Evolutionary conservation across 2,888 invertebrate genomes (phyloP).

Genomic region (Entomobrya multifasciata): DNA sequence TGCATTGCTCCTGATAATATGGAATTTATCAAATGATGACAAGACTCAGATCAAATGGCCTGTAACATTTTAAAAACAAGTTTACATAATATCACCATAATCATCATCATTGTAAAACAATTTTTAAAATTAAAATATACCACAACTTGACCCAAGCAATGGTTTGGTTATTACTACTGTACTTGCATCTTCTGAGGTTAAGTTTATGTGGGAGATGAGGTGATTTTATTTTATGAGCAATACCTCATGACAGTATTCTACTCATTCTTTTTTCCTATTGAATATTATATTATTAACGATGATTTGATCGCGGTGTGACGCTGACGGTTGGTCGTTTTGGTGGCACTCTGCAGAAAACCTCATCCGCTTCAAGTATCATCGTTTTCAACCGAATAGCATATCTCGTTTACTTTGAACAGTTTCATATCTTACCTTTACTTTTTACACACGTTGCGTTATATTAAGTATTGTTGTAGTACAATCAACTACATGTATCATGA

Average conservation of each 20-base stretch:
- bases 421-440: not conserved
- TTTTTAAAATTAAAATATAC: slow-evolving; percentile 22
- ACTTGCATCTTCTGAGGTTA: too few species aligned
- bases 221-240: slow-evolving; percentile 32
- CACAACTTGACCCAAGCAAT: not conserved
- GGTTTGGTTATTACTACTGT: too few species aligned
- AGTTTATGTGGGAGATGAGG: not conserved
- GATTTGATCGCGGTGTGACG: slow-evolving; percentile 38
- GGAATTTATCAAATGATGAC: slow-evolving; percentile 65
- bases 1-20: not conserved
- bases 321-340: slow-evolving; percentile 17
- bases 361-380: not conserved
- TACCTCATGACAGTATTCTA: not conserved
- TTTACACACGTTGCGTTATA: too few species aligned
- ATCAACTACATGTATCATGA: too few species aligned
- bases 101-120: not conserved
- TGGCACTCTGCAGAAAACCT: not conserved
- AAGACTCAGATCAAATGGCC: slow-evolving; percentile 62
- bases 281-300: slow-evolving; percentile 25
- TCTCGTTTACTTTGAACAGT: not conserved
- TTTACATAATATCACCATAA: slow-evolving; percentile 33
- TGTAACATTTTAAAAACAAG: slow-evolving; percentile 66
- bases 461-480: too few species aligned
- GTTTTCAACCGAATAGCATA: not conserved
- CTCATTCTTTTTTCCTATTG: too few species aligned